Conservation (phyloP, 2,888 invertebrate species). For the Mellilla xanthometata region DNA sequence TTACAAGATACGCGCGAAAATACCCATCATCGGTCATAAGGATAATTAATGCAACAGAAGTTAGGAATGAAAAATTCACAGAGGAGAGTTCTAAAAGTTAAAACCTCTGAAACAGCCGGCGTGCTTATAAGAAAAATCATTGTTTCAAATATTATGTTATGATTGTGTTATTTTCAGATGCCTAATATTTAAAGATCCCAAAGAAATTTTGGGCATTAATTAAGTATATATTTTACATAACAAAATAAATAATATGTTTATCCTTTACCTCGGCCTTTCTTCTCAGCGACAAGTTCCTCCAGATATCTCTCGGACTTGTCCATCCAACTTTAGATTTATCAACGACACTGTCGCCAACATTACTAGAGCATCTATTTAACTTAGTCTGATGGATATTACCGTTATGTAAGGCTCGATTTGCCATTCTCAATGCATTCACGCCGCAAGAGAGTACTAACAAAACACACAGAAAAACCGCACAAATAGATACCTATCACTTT, state of each 20-base stretch:
- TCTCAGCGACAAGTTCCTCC: slow-evolving; percentile 74
- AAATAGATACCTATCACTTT: slow-evolving; percentile 34
- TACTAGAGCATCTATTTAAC: slow-evolving; percentile 69
- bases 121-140: too few relatives aligned
- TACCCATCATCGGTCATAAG: too few relatives aligned
- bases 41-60: too few relatives aligned
- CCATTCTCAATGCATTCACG: slow-evolving; percentile 60
- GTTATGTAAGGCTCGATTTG: slow-evolving; percentile 59
- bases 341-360: slow-evolving; percentile 63
- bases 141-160: too few relatives aligned
- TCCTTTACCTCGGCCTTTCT: slow-evolving; percentile 74
- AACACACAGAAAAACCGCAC: slow-evolving; percentile 26
- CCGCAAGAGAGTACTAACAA: slow-evolving; percentile 22
- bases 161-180: too few relatives aligned
- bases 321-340: slow-evolving; percentile 75
- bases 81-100: too few relatives aligned
- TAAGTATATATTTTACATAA: too few relatives aligned
- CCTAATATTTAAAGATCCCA: too few relatives aligned
- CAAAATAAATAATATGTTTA: slow-evolving; percentile 7
- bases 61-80: too few relatives aligned
- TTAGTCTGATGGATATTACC: slow-evolving; percentile 59
- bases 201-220: too few relatives aligned
- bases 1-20: too few relatives aligned
- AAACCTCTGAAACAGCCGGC: too few relatives aligned
- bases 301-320: slow-evolving; percentile 76